phyloP scores from a whole-genome alignment of 1,140 invertebrate species.

The Coenobita brevimanus region DNA sequence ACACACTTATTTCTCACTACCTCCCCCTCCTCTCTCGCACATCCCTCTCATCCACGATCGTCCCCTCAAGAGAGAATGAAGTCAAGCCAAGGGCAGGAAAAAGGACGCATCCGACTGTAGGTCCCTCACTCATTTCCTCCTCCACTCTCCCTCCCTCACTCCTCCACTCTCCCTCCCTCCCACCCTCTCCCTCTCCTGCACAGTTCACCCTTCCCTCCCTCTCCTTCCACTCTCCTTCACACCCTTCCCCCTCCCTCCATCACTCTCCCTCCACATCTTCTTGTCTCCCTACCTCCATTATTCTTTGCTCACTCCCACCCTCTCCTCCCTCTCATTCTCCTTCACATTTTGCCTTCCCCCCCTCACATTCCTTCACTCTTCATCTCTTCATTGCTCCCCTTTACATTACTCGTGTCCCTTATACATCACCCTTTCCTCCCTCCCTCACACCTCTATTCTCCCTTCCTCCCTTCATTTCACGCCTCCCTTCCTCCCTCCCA shows the following conservation, averaged over 20 bases:
- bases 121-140: too few species aligned
- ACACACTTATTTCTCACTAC: too few species aligned
- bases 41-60: neutral
- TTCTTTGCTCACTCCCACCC: neutral
- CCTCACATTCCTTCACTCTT: neutral
- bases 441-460: neutral
- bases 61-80: neutral
- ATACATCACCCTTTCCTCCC: neutral
- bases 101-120: too few species aligned
- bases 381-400: neutral
- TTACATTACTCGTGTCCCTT: neutral
- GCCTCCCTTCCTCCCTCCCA: neutral
- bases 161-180: too few species aligned
- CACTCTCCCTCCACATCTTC: neutral
- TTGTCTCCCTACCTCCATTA: neutral
- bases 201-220: neutral
- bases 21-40: neutral
- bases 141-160: neutral
- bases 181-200: neutral
- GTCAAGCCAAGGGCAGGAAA: too few species aligned
- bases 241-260: neutral
- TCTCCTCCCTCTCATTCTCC: neutral
- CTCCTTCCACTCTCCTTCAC: neutral
- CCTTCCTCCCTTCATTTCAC: neutral
- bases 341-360: neutral